These are phyloP conservation scores for Sturmia bella DNA, from an alignment of 2,888 invertebrate genomes.

Conservation along the genomic window DNA sequence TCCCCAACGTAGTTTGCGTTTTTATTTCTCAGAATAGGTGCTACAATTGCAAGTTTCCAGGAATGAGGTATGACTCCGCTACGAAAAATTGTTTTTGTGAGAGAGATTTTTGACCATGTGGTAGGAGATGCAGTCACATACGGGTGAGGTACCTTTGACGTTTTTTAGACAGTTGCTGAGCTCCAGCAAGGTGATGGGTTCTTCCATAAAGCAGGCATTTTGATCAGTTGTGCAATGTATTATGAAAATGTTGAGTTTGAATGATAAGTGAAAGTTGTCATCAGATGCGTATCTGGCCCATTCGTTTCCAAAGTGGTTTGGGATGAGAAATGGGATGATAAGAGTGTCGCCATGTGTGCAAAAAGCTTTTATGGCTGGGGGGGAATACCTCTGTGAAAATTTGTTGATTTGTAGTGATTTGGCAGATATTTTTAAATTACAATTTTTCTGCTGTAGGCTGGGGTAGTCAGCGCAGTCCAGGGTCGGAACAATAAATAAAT, in stretches of 20 bases:
- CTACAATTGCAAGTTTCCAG: slow-evolving; percentile 38
- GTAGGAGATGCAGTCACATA: slow-evolving; percentile 31
- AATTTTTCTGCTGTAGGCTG: too few relatives aligned
- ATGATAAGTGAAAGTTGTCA: too few relatives aligned
- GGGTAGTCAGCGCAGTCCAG: too few relatives aligned
- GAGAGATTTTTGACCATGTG: slow-evolving; percentile 18
- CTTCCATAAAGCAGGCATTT: too few relatives aligned
- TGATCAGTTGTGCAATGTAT: too few relatives aligned
- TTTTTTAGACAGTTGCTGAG: slow-evolving; percentile 9
- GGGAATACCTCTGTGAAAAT: too few relatives aligned
- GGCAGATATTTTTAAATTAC: too few relatives aligned
- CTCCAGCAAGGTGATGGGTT: slow-evolving; percentile 15
- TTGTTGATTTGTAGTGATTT: too few relatives aligned
- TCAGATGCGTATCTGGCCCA: too few relatives aligned
- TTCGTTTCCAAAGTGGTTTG: slow-evolving; percentile 12
- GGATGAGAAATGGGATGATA: background rate
- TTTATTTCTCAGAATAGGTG: slow-evolving; percentile 39
- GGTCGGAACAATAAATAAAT: too few relatives aligned
- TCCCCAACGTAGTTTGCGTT: background rate
- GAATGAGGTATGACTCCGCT: slow-evolving; percentile 13
- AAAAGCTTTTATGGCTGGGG: background rate
- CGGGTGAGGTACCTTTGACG: slow-evolving; percentile 30
- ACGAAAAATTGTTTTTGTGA: slow-evolving; percentile 3
- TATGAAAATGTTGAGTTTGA: too few relatives aligned
- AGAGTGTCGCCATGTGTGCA: background rate